Conservation (phyloP, 1,140 invertebrate species). For the Cheumatopsyche charites region DNA sequence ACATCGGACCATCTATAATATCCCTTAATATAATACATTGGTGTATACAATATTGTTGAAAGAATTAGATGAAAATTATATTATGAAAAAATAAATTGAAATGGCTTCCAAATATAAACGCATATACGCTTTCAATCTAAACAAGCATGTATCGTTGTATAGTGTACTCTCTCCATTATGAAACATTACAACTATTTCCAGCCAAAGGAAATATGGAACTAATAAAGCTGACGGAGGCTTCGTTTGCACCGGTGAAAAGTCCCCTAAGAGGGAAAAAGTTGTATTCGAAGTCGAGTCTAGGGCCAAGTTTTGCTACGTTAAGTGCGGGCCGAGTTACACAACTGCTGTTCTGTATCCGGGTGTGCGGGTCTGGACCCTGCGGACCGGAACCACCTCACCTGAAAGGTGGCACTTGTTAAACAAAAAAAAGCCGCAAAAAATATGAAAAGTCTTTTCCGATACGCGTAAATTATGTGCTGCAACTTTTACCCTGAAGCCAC, state of each 20-base stretch:
- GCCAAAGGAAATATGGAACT: constrained; percentile 41
- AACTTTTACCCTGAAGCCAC: no score
- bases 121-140: no score
- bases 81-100: no score
- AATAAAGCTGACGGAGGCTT: constrained; percentile 41
- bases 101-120: no score
- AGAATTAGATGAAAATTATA: no score
- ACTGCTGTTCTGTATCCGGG: constrained; percentile 43
- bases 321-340: constrained; percentile 33
- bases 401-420: background rate
- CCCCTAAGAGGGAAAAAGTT: constrained; percentile 24
- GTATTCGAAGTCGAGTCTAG: background rate
- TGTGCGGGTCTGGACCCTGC: constrained; percentile 20
- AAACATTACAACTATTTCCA: no score
- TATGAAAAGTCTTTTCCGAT: background rate
- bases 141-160: no score
- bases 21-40: no score
- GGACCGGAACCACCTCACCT: constrained; percentile 25
- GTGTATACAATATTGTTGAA: no score
- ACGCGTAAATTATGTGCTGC: constrained; percentile 22
- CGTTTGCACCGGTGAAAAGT: constrained; percentile 8
- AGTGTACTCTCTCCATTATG: no score
- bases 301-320: constrained; percentile 32
- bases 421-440: constrained; percentile 27
- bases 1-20: no score